Evolutionary conservation across 64 coral and sea anemone species (phyloP).

Genomic region (Dendrophyllia cribrosa): DNA sequence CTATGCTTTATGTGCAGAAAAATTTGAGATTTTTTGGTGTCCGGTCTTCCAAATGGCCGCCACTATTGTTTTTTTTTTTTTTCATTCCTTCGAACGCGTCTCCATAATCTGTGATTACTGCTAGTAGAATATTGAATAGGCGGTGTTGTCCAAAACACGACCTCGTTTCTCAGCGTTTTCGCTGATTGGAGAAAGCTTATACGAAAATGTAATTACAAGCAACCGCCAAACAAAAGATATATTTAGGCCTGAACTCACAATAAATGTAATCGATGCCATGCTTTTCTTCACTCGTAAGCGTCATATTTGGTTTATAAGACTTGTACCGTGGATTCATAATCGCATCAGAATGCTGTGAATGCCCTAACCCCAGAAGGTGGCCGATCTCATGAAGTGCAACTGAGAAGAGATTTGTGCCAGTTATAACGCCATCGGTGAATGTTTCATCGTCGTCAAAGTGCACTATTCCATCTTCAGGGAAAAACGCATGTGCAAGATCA

Average conservation of each 20-base stretch:
- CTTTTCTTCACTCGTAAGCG: constrained; percentile 66
- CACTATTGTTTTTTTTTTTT: no score
- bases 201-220: no score
- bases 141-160: no score
- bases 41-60: no score
- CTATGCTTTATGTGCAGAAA: no score
- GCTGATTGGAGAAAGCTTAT: no score
- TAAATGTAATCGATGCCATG: constrained; percentile 72
- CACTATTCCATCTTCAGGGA: constrained; percentile 14
- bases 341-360: constrained; percentile 20
- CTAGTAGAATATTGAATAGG: no score
- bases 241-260: constrained; percentile 24
- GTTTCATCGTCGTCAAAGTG: constrained; percentile 56
- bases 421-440: constrained; percentile 8
- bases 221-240: no score
- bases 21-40: no score
- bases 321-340: constrained; percentile 71
- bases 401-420: constrained; percentile 29
- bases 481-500: constrained; percentile 24
- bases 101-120: no score
- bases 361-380: constrained; percentile 70
- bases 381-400: constrained; percentile 87
- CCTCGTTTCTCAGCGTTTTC: no score
- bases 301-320: constrained; percentile 29
- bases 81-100: no score